A percentile compares a stretch with the other conserved stretches of the same genome.
These are phyloP conservation scores for Catonia carolina DNA, from an alignment of 2,888 invertebrate genomes.

Conservation along the genomic window DNA sequence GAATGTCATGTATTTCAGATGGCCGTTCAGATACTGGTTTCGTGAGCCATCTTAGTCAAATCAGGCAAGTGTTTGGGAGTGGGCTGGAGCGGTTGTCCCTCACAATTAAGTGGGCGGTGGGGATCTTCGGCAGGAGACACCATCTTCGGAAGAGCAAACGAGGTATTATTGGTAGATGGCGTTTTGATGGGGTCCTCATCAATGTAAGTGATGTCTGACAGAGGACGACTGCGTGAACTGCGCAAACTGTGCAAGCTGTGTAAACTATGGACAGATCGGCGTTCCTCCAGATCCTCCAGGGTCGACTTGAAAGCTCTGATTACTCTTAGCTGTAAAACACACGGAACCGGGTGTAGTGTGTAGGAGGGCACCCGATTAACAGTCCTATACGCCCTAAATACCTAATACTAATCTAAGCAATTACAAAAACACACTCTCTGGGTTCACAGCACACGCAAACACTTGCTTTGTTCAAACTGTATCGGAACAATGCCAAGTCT, in stretches of 20 bases:
- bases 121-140: conserved; percentile 36
- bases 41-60: conserved; percentile 60
- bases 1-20: not conserved
- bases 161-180: conserved; percentile 40
- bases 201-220: conserved; percentile 79
- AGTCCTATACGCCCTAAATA: not conserved
- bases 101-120: conserved; percentile 42
- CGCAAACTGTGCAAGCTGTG: conserved; percentile 84
- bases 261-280: conserved; percentile 96
- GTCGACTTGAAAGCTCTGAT: conserved; percentile 99
- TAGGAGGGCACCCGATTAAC: not conserved
- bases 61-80: conserved; percentile 44
- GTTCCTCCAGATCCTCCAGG: conserved; percentile 98
- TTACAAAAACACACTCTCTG: not conserved
- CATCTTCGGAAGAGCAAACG: conserved; percentile 34
- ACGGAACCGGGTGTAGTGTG: conserved; percentile 25
- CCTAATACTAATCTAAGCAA: not conserved
- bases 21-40: conserved; percentile 57
- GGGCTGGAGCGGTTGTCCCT: conserved; percentile 25
- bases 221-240: conserved; percentile 68
- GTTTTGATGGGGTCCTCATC: conserved; percentile 56
- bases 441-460: too few relatives aligned
- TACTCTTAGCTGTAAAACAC: conserved; percentile 95
- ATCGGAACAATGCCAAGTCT: too few relatives aligned
- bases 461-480: too few relatives aligned